Conservation (phyloP, 2,797 vertebrate genomes). For the Protonibea diacanthus region DNA sequence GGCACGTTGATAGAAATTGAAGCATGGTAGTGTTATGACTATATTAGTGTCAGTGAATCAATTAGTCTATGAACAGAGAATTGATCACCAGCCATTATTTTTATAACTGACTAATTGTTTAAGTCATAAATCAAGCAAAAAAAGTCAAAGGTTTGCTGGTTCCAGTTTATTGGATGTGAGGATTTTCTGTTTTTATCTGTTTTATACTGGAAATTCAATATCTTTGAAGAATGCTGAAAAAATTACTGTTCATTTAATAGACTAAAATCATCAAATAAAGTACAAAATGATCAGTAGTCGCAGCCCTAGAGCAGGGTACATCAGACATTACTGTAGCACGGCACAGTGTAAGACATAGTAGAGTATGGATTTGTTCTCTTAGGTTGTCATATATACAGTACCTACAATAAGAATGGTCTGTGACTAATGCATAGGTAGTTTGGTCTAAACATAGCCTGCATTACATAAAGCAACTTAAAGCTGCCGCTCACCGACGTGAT, state of each 20-base stretch:
- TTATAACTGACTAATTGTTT: not conserved
- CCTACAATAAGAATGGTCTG: not conserved
- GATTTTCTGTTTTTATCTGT: not conserved
- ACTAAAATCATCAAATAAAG: not conserved
- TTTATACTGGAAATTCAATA: not conserved
- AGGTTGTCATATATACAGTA: not conserved
- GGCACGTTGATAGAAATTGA: not conserved
- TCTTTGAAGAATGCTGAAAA: too few species aligned
- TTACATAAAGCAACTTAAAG: not conserved
- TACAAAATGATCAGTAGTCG: not conserved
- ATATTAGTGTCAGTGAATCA: not conserved
- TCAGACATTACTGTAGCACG: not conserved
- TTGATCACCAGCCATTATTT: not conserved
- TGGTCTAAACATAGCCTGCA: not conserved
- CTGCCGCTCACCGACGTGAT: constrained; percentile 82
- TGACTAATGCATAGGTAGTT: not conserved
- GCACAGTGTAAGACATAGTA: not conserved
- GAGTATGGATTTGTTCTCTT: not conserved
- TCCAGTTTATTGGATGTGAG: not conserved
- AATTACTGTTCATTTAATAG: not conserved
- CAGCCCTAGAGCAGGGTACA: not conserved
- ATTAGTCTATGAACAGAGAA: not conserved
- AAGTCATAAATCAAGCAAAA: not conserved
- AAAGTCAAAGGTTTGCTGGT: not conserved
- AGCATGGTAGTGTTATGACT: not conserved